Base-by-base conservation (phyloP, 2,888 invertebrate species). In the Drosophila quinaria region DNA sequence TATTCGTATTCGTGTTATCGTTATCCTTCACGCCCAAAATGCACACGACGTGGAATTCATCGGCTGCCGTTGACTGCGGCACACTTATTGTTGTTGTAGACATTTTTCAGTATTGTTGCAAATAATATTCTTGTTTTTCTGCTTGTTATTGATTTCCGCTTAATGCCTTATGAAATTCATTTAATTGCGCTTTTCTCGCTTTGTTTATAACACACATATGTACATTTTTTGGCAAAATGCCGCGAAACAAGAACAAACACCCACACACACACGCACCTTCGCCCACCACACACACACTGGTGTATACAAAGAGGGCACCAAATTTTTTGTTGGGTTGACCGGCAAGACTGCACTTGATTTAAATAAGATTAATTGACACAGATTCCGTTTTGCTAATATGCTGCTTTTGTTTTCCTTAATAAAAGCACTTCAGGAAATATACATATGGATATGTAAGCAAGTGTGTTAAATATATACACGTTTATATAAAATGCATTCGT, bases 81-180 rank as follows among this genome's bases (percentile, higher is more conserved):
- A 76, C 70, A 72, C 65, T 77, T 65, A 80, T 71, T 66, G 72
- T 70, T 76, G 74, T 75, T 77, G 81, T 73, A 79, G 85, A 87
- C 80, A 89, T 89, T 83, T 76, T 63, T 47, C 42, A 15, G 46
- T 37, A 41, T 52, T 65, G 59, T 60, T 50, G 44, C n/a, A 51
- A 47, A 60, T 17, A 42, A 35, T 76, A 55, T 63, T 56, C 56
- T 41, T 49, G 13, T 33, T 33, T 42, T 46, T 50, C 25, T 47
- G 42, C 47, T 50, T 67, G 49, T 54, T 79, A 81, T 80, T 82
- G 80, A 87, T 84, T 82, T 80, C 85, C 47, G 60, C 55, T 60
- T 68, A 72, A 56, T 62, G 60, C 56, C 19, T 61, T 62, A 60
- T 42, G 33, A 66, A 68, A 56, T 70, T 71, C 54, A 67, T 65